Conservation (phyloP, 2,797 vertebrate genomes). For the Melanotaenia parkinsoni region DNA sequence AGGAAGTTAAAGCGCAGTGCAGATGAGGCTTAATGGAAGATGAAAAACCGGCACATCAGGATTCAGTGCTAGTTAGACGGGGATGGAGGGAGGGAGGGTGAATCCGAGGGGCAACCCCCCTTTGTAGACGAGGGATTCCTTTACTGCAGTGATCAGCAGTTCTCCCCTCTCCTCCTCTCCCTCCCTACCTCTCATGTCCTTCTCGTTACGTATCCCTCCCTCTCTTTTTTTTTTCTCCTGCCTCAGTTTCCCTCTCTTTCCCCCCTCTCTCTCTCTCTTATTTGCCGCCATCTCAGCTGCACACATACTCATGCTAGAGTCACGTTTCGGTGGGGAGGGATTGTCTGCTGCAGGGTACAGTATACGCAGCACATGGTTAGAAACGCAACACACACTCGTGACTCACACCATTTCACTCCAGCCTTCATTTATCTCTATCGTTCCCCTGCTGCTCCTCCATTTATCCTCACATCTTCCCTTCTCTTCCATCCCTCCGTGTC, state of each 20-base stretch:
- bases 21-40: slow-evolving; percentile 68
- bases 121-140: slow-evolving; percentile 85
- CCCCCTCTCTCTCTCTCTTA: neutral
- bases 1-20: slow-evolving; percentile 73
- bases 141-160: slow-evolving; percentile 85
- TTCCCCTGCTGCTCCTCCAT: slow-evolving; percentile 60
- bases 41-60: slow-evolving; percentile 68
- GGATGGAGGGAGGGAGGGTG: slow-evolving; percentile 32
- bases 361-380: slow-evolving; percentile 72
- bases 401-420: slow-evolving; percentile 67
- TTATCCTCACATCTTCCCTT: slow-evolving; percentile 51
- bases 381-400: slow-evolving; percentile 48
- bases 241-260: neutral
- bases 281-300: slow-evolving; percentile 14
- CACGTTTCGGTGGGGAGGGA: slow-evolving; percentile 65
- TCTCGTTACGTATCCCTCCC: slow-evolving; percentile 7
- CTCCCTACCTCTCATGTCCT: slow-evolving; percentile 5
- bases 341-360: slow-evolving; percentile 69
- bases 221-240: neutral
- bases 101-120: slow-evolving; percentile 80
- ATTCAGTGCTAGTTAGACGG: slow-evolving; percentile 57
- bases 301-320: slow-evolving; percentile 35
- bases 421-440: slow-evolving; percentile 68
- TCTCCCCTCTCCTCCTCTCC: slow-evolving; percentile 15
- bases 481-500: slow-evolving; percentile 17